Evolutionary conservation across 2,113 vertebrate species (phyloP).

Genomic region (Meleagris gallopavo): DNA sequence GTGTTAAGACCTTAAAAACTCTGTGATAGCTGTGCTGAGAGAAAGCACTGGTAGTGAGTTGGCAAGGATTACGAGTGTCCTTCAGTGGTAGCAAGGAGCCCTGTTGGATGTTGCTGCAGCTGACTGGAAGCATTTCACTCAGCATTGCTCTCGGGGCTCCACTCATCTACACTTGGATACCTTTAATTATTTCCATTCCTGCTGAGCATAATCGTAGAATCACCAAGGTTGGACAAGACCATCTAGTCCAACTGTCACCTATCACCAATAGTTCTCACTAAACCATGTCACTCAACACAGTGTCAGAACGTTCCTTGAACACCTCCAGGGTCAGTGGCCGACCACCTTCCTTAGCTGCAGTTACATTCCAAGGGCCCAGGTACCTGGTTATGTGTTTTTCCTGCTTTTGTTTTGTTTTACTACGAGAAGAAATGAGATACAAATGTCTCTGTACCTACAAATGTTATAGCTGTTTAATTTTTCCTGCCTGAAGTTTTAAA

Average conservation of each 20-base stretch:
- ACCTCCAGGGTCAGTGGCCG: no score
- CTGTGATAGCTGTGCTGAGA: neutral
- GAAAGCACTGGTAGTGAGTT: neutral
- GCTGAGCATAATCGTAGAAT: neutral
- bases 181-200: neutral
- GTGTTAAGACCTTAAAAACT: neutral
- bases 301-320: no score
- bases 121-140: neutral
- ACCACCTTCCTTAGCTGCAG: neutral
- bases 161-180: neutral
- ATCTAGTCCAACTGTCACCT: no score
- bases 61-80: neutral
- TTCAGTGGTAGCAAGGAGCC: neutral
- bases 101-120: neutral
- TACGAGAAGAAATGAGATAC: neutral
- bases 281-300: no score
- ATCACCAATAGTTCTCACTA: no score
- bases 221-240: no score
- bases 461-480: neutral
- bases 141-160: neutral
- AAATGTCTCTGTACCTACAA: neutral
- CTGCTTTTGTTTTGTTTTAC: rapidly evolving
- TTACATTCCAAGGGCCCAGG: neutral
- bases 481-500: neutral
- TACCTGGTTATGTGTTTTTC: neutral